phyloP scores from a whole-genome alignment of 2,113 vertebrate genomes.

The Tonatia bakeri region DNA sequence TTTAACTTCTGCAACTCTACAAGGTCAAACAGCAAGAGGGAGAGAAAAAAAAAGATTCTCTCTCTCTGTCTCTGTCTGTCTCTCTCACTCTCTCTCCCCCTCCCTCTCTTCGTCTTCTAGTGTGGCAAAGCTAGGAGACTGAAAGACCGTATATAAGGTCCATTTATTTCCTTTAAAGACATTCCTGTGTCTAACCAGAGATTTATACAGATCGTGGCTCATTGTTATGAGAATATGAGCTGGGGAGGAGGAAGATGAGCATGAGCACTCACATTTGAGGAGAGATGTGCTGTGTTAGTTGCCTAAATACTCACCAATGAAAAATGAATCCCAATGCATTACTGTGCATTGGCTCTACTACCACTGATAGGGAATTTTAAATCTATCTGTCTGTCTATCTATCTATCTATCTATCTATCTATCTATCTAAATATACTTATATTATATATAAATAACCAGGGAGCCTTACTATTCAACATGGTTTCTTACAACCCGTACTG shows the following conservation, averaged over 20 bases:
- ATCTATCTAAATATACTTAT: not conserved
- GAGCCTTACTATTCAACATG: not conserved
- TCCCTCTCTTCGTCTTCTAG: not conserved
- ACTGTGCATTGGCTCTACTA: not conserved
- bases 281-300: not conserved
- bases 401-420: not conserved
- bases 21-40: constrained; percentile 77
- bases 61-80: not conserved
- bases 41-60: not conserved
- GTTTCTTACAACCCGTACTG: not conserved
- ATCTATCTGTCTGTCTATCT: not conserved
- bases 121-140: not conserved
- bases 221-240: not conserved
- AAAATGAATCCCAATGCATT: constrained; percentile 55
- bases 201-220: not conserved
- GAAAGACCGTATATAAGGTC: not conserved
- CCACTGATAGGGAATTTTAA: constrained; percentile 33
- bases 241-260: not conserved
- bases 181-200: not conserved
- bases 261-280: not conserved
- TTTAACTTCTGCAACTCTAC: constrained; percentile 78
- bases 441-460: not conserved
- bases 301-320: constrained; percentile 43
- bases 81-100: too few species aligned
- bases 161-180: not conserved